A percentile compares a stretch with the other conserved stretches of the same genome.
Conservation (phyloP, 2,797 vertebrate genomes). For the Anas flavirostris region DNA sequence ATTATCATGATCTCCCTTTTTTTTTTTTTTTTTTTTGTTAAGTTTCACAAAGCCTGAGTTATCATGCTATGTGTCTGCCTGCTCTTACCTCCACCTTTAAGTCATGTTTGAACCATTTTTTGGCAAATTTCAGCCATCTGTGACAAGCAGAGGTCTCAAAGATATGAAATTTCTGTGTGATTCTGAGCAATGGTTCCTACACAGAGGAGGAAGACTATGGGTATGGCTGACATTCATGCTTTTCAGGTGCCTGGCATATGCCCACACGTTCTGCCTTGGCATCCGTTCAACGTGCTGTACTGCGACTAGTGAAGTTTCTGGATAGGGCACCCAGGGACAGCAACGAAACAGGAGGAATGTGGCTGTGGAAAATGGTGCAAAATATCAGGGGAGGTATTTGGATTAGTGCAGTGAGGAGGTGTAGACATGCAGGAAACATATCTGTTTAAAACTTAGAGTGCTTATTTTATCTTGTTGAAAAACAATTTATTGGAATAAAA, state of each 20-base stretch:
- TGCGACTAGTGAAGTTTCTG: background rate
- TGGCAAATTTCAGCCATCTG: background rate
- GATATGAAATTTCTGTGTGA: background rate
- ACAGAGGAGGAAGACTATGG: background rate
- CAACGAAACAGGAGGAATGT: background rate
- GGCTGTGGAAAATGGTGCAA: fast-evolving
- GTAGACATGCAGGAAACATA: background rate
- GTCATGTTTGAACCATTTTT: background rate
- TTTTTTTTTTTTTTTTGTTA: background rate
- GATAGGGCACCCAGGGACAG: background rate
- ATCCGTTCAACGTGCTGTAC: background rate
- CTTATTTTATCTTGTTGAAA: background rate
- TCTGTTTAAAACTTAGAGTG: background rate
- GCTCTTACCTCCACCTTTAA: background rate
- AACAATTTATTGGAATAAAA: background rate
- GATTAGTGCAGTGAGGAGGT: background rate
- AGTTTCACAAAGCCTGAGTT: background rate
- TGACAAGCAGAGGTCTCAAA: background rate
- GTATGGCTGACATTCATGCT: background rate
- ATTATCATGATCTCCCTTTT: background rate
- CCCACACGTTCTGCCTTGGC: background rate
- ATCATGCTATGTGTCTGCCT: background rate
- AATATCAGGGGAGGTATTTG: background rate
- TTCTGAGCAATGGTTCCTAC: background rate
- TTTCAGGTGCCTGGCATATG: background rate